phyloP scores from a whole-genome alignment of 2,113 vertebrate genomes.

The Mustelus asterias region DNA sequence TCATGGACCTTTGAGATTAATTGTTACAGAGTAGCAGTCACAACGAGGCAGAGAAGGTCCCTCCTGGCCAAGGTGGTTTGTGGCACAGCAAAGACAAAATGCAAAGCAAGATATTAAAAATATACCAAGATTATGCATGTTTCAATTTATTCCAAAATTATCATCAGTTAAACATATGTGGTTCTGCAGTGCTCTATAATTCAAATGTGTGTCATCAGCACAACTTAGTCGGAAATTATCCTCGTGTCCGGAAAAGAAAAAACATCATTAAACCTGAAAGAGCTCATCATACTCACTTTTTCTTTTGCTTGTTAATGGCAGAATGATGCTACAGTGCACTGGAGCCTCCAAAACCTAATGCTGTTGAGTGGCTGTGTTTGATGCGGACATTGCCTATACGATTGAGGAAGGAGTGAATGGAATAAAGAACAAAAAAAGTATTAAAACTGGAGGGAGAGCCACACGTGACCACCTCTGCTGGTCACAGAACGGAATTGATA shows the following conservation, averaged over 20 bases:
- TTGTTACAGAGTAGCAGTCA: not conserved
- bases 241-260: not conserved
- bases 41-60: not conserved
- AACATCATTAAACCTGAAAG: not conserved
- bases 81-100: not conserved
- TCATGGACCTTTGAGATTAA: not conserved
- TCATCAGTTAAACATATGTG: not conserved
- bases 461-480: not conserved
- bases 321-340: not conserved
- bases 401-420: not conserved
- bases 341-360: not conserved
- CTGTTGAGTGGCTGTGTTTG: too few species aligned
- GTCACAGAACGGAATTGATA: not conserved
- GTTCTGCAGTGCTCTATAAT: constrained; percentile 4
- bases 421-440: not conserved
- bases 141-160: constrained; percentile 4
- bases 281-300: not conserved
- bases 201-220: constrained; percentile 21
- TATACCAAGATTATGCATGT: not conserved
- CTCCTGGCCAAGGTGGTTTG: not conserved
- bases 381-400: not conserved
- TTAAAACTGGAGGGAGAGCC: not conserved
- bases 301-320: not conserved
- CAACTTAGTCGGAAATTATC: constrained; percentile 5
- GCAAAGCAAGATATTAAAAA: not conserved